Evolutionary conservation across 2,797 vertebrate species (phyloP).

Genomic region (Lithobates sylvaticus): DNA sequence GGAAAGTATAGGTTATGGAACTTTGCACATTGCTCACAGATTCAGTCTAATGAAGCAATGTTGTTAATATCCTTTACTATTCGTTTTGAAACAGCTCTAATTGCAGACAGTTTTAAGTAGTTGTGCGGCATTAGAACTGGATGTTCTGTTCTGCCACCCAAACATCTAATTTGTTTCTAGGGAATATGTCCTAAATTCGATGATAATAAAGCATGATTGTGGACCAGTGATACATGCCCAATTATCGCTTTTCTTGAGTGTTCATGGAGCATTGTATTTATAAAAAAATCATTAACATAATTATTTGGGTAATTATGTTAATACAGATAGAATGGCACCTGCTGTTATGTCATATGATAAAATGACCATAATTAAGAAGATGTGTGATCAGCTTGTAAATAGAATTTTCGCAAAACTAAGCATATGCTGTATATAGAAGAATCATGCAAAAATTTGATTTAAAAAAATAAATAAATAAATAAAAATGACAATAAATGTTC

Average conservation of each 20-base stretch:
- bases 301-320: slow-evolving; percentile 39
- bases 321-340: slow-evolving; percentile 39
- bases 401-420: slow-evolving; percentile 8
- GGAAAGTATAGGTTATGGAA: too few species aligned
- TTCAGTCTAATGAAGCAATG: too few species aligned
- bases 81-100: not conserved
- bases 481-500: not conserved
- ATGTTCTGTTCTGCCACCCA: not conserved
- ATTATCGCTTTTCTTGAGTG: slow-evolving; percentile 33
- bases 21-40: too few species aligned
- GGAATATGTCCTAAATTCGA: not conserved
- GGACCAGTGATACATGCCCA: slow-evolving; percentile 21
- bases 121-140: not conserved
- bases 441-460: not conserved
- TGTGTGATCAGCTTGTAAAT: slow-evolving; percentile 27
- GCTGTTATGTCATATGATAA: slow-evolving; percentile 25
- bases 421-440: not conserved
- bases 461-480: not conserved
- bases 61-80: too few species aligned
- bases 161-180: slow-evolving; percentile 34
- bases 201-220: slow-evolving; percentile 15
- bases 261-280: slow-evolving; percentile 15
- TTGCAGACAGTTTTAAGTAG: not conserved
- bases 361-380: slow-evolving; percentile 36
- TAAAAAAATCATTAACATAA: slow-evolving; percentile 46